These are phyloP conservation scores for Trididemnum nubilum DNA, from an alignment of 23 tunicate species.

Conservation along the genomic window DNA sequence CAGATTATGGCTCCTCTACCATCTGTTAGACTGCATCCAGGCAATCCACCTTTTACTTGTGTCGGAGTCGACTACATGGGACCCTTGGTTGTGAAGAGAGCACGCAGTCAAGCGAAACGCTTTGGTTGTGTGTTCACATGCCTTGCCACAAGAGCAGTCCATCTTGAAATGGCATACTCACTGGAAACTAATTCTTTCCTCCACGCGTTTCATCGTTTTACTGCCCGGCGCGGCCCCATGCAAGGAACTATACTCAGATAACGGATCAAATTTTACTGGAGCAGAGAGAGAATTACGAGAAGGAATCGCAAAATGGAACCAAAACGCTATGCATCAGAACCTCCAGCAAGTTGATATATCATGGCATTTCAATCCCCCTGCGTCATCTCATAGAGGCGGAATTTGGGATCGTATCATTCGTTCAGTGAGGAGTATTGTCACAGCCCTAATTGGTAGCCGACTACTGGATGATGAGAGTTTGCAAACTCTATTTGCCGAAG, in stretches of 20 bases:
- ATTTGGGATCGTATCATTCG: constrained; percentile 27
- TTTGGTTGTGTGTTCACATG: constrained; percentile 33
- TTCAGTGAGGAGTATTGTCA: neutral
- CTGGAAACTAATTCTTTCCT: constrained; percentile 22
- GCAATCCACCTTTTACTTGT: constrained; percentile 12
- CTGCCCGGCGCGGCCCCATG: neutral
- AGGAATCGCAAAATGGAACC: constrained; percentile 20
- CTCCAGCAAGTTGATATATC: neutral
- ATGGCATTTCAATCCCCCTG: neutral
- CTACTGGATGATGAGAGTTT: neutral
- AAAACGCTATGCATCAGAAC: neutral
- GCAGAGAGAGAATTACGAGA: constrained; percentile 25
- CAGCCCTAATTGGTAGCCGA: neutral
- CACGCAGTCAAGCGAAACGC: constrained; percentile 45
- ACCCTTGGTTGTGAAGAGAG: constrained; percentile 27
- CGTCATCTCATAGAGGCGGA: neutral
- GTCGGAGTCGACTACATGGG: constrained; percentile 31
- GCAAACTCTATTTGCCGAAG: neutral
- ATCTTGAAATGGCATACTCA: constrained; percentile 28
- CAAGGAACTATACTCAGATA: constrained; percentile 19
- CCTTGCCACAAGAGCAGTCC: constrained; percentile 33
- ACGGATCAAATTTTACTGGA: constrained; percentile 11
- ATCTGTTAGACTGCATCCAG: neutral
- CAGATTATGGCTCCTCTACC: constrained; percentile 34
- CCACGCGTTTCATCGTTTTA: constrained; percentile 28